These are phyloP conservation scores for Conops quadrifasciatus DNA, from an alignment of 2,888 invertebrate species.

Conservation along the genomic window DNA sequence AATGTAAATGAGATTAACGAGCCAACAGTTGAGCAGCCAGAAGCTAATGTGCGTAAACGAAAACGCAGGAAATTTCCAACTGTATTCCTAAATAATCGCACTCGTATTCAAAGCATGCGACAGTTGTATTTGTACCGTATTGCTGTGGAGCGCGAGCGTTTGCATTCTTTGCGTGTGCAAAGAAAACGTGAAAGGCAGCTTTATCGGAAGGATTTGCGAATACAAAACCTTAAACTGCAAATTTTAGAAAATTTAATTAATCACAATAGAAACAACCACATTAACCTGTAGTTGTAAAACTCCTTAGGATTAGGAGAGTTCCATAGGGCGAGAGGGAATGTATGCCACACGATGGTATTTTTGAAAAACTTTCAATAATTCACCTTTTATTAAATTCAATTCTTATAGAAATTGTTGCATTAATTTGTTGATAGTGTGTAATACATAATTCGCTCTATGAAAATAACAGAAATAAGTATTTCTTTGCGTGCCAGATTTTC, in stretches of 20 bases:
- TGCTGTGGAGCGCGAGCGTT: slow-evolving; percentile 44
- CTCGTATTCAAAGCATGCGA: slow-evolving; percentile 34
- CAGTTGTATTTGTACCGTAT: slow-evolving; percentile 42
- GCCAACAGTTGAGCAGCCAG: background rate
- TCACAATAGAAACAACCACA: slow-evolving; percentile 38
- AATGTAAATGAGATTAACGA: background rate
- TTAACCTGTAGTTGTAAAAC: slow-evolving; percentile 28
- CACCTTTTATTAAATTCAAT: background rate
- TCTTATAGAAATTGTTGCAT: background rate
- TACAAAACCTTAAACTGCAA: slow-evolving; percentile 46
- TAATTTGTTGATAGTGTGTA: background rate
- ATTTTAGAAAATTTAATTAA: slow-evolving; percentile 42
- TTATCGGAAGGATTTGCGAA: slow-evolving; percentile 43
- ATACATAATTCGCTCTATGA: background rate
- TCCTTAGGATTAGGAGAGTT: too few species aligned
- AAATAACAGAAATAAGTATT: too few species aligned
- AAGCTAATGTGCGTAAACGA: too few species aligned
- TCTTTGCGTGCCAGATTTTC: too few species aligned
- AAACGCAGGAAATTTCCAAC: background rate
- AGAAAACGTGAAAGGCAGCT: slow-evolving; percentile 44
- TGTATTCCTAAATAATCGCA: background rate
- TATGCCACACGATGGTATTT: too few species aligned
- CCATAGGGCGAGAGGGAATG: too few species aligned
- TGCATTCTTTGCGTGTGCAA: slow-evolving; percentile 40
- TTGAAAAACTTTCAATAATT: background rate